These are phyloP conservation scores for Nicator chloris DNA, from an alignment of 2,113 vertebrate species.

Conservation along the genomic window DNA sequence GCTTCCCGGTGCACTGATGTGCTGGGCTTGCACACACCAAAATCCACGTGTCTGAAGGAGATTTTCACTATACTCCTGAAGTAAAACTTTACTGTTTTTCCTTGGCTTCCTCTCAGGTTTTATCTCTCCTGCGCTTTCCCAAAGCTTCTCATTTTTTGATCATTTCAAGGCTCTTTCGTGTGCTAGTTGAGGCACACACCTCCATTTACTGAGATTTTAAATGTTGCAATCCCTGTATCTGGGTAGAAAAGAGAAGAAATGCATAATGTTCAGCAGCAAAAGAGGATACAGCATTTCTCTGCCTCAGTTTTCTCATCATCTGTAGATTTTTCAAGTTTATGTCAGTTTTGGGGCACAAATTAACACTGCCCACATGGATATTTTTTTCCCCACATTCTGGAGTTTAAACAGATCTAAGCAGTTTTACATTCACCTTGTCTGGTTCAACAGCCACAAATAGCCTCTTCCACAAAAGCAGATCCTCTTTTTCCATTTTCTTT, in stretches of 20 bases:
- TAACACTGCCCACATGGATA: neutral
- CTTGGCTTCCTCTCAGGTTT: rapidly evolving
- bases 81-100: neutral
- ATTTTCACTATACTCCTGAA: neutral
- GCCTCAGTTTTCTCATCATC: neutral
- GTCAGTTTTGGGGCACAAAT: neutral
- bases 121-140: neutral
- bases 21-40: rapidly evolving
- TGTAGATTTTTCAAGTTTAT: neutral
- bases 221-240: too few species aligned
- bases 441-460: neutral
- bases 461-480: neutral
- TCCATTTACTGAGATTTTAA: neutral
- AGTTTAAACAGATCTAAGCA: neutral
- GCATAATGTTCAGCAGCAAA: neutral
- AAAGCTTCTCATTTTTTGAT: neutral
- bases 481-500: neutral
- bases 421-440: neutral
- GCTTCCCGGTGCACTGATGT: rapidly evolving
- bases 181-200: neutral
- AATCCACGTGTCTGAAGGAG: neutral
- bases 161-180: neutral
- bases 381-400: neutral
- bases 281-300: neutral
- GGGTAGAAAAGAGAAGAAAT: neutral